Evolutionary conservation across 2,797 vertebrate species (phyloP), one percentile per base, ranked within the genome.

Genomic region (Epinephelus malabaricus): DNA sequence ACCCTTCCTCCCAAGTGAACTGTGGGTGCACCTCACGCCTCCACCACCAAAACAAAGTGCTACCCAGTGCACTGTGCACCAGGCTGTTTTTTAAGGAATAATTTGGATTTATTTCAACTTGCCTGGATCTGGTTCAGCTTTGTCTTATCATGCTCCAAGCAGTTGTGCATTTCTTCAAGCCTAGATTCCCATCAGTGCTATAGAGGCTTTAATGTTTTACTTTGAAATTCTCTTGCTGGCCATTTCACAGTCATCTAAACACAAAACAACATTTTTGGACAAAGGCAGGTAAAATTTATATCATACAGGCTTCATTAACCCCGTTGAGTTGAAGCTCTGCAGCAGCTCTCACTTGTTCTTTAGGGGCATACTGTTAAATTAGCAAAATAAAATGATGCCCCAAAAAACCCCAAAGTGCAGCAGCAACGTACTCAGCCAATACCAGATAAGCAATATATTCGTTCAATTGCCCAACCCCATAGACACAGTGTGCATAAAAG

Each of bases 1-100:
- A 50, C 19, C 45, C 51, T 69, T 74, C 63, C 67, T 74, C 69
- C 66, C 61, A 66, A 74, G 21, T 55, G 66, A 60, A 45, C 75
- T 64, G 68, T 79, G 69, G 66, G 49, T 68, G 53, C 64, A 25
- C 15, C 56, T 69, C 54, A 59, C 4, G 17, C 47, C 68, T 60
- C 61, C 62, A 77, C 11, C 12, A 58, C 55, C 18, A 69, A 62
- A 66, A 47, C 55, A 43, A 68, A 65, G 30, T 78, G 23, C 54
- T 30, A 6, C 68, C 13, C 23, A 58, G n/a, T 27, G 14, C 45
- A 21, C n/a, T 19, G 23, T 25, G 21, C 21, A 23, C 21, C 19
- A 14, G n/a, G 63, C 19, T 49, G 50, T 21, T 19, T 3, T 46
- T 67, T 23, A 25, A 46, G 45, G 59, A 51, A 15, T 45, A 38